Percentiles rank a stretch among this genome's conserved stretches.
phyloP scores from a whole-genome alignment of 1,140 invertebrate genomes.

The Ostrea edulis region DNA sequence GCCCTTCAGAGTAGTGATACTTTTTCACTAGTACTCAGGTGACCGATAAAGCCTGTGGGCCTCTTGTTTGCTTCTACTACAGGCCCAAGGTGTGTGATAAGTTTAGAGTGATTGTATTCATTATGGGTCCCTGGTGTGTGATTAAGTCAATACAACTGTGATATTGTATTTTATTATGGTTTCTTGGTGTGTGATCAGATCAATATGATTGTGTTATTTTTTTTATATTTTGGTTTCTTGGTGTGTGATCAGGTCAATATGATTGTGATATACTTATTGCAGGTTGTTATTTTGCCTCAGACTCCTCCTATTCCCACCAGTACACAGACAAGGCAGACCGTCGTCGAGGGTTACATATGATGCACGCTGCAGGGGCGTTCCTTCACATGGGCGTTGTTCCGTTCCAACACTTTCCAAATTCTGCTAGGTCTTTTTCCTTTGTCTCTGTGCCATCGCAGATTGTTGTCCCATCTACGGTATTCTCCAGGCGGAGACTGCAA shows the following conservation, averaged over 20 bases:
- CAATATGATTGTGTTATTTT: too few relatives aligned
- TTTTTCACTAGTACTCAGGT: too few relatives aligned
- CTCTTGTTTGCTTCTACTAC: too few relatives aligned
- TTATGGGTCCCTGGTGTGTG: too few relatives aligned
- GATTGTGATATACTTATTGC: slow-evolving; percentile 42
- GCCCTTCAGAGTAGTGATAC: too few relatives aligned
- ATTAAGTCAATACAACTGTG: too few relatives aligned
- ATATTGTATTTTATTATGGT: too few relatives aligned
- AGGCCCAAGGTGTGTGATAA: too few relatives aligned
- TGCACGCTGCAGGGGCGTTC: neutral
- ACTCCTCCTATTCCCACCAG: slow-evolving; percentile 71
- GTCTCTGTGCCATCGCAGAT: neutral
- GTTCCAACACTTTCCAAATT: neutral
- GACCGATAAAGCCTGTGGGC: too few relatives aligned
- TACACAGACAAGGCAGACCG: slow-evolving; percentile 66
- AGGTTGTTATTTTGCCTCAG: slow-evolving; percentile 74
- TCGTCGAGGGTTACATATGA: neutral
- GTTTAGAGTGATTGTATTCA: too few relatives aligned
- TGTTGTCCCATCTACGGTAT: neutral
- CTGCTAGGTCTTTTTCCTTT: neutral
- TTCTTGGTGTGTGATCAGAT: too few relatives aligned
- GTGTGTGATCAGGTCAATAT: neutral
- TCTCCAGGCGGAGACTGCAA: neutral
- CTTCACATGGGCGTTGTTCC: neutral
- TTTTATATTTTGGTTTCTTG: neutral